phyloP scores from a whole-genome alignment of 2,113 vertebrate genomes.

The Catharus minimus region DNA sequence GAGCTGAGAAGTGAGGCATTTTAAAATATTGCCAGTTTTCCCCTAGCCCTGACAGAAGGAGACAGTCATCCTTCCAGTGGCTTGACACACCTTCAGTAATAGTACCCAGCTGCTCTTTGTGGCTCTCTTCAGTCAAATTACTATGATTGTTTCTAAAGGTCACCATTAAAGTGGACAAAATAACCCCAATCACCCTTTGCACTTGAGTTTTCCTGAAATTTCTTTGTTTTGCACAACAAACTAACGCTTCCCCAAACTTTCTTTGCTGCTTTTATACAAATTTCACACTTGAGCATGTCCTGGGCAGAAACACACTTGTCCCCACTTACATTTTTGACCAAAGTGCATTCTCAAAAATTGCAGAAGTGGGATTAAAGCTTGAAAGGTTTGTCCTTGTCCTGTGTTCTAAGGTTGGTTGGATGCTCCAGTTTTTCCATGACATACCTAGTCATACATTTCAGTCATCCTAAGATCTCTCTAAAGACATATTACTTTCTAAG shows the following conservation, averaged over 20 bases:
- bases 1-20: slow-evolving; percentile 8
- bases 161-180: background rate
- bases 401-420: background rate
- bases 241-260: background rate
- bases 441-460: background rate
- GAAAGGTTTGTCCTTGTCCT: background rate
- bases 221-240: background rate
- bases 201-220: background rate
- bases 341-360: background rate
- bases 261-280: background rate
- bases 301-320: background rate
- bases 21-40: background rate
- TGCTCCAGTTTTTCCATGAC: background rate
- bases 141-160: background rate
- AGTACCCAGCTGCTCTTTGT: background rate
- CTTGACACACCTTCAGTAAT: background rate
- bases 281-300: background rate
- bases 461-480: background rate
- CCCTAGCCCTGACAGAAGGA: background rate
- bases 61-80: background rate
- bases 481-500: background rate
- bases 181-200: background rate
- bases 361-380: background rate
- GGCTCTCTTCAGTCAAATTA: background rate
- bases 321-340: background rate